A percentile compares a stretch with the other conserved stretches of the same genome.
These are phyloP conservation scores for Poicephalus gulielmi DNA, from an alignment of 2,113 vertebrate genomes.

Conservation along the genomic window DNA sequence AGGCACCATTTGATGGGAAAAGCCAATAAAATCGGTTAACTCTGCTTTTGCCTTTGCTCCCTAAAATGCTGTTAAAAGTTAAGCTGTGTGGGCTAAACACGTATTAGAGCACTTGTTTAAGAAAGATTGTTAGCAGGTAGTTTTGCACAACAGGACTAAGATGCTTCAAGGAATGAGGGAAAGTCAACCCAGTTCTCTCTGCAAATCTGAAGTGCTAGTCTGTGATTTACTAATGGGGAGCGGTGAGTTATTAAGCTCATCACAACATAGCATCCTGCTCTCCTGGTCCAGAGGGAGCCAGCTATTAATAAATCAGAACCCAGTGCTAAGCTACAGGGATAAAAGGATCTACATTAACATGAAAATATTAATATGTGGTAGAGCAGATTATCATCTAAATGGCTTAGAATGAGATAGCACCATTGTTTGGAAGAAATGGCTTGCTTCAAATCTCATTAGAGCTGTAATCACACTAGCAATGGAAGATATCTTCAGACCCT, in stretches of 20 bases:
- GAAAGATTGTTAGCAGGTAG: background rate
- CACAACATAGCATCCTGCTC: background rate
- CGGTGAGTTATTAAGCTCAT: conserved; percentile 29
- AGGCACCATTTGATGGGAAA: background rate
- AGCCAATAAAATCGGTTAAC: background rate
- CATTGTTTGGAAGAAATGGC: conserved; percentile 42
- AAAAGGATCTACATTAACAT: conserved; percentile 42
- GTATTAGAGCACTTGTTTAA: background rate
- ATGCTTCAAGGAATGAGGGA: background rate
- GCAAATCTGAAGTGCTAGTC: background rate
- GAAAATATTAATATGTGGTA: conserved; percentile 34
- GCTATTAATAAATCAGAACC: conserved; percentile 58
- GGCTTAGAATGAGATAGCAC: background rate
- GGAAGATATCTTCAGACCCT: background rate
- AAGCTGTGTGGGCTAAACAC: background rate
- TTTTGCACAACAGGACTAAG: conserved; percentile 2
- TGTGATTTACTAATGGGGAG: conserved; percentile 41
- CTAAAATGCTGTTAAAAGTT: background rate
- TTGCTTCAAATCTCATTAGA: conserved; percentile 46
- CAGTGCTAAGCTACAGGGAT: conserved; percentile 1
- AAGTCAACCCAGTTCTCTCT: background rate
- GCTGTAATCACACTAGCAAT: background rate
- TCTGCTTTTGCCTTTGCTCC: background rate
- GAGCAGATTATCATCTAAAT: conserved; percentile 39
- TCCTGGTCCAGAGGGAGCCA: conserved; percentile 8